A percentile compares a stretch with the other conserved stretches of the same genome.
Conservation (phyloP, 2,113 vertebrate species). For the Urocitellus parryii region DNA sequence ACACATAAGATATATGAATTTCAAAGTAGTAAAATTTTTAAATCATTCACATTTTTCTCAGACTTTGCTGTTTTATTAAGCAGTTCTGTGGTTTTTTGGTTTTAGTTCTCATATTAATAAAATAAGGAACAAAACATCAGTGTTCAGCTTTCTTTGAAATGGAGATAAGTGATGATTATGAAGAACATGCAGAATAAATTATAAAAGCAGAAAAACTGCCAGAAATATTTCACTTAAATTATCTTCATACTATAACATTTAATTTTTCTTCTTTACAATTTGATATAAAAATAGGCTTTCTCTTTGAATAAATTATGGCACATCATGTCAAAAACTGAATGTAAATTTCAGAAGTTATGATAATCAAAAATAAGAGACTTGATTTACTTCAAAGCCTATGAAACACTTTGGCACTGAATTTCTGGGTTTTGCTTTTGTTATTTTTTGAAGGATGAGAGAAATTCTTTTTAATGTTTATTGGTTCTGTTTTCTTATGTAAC, state of each 20-base stretch:
- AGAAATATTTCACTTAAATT: slow-evolving; percentile 48
- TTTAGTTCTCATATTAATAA: slow-evolving; percentile 56
- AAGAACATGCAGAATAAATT: slow-evolving; percentile 55
- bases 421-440: slow-evolving; percentile 30
- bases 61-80: slow-evolving; percentile 32
- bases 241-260: background rate
- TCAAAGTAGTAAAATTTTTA: background rate
- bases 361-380: slow-evolving; percentile 38
- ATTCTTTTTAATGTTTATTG: background rate
- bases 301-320: slow-evolving; percentile 44
- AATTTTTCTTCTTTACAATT: slow-evolving; percentile 30
- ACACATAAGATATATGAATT: slow-evolving; percentile 1
- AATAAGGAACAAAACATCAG: slow-evolving; percentile 60
- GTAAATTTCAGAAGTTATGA: background rate
- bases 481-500: slow-evolving; percentile 44
- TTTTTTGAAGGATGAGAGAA: background rate
- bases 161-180: slow-evolving; percentile 54
- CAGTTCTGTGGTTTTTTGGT: background rate
- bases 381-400: slow-evolving; percentile 50
- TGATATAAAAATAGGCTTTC: background rate
- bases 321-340: slow-evolving; percentile 31
- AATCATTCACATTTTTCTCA: slow-evolving; percentile 15
- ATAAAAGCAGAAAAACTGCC: slow-evolving; percentile 43
- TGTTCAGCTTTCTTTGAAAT: slow-evolving; percentile 73
- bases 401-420: slow-evolving; percentile 17